Evolutionary conservation across 2,888 invertebrate species (phyloP).

Genomic region (Oligia strigilis): DNA sequence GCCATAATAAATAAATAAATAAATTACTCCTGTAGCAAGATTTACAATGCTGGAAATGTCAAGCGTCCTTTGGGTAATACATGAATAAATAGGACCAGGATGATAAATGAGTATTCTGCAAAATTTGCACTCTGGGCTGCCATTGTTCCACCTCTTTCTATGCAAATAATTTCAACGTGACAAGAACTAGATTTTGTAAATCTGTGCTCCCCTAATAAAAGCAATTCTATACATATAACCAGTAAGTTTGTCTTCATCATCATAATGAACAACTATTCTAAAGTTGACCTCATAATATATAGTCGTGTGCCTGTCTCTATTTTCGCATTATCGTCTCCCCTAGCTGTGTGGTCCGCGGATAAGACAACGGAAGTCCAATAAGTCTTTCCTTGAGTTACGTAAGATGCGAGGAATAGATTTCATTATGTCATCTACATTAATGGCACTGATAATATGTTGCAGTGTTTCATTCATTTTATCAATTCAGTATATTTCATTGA

Average conservation of each 20-base stretch:
- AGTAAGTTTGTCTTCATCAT: not conserved
- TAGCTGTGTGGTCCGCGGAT: constrained; percentile 49
- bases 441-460: constrained; percentile 8
- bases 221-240: not conserved
- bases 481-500: not conserved
- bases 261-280: not conserved
- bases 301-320: not conserved
- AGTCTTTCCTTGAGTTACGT: constrained; percentile 43
- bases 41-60: not conserved
- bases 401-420: constrained; percentile 33
- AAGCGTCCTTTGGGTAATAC: no score
- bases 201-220: not conserved
- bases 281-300: not conserved
- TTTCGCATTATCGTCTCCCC: constrained; percentile 24
- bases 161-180: not conserved
- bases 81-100: no score
- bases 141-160: not conserved
- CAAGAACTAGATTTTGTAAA: not conserved
- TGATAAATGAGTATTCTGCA: not conserved
- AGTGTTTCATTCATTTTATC: not conserved
- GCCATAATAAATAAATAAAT: no score
- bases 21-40: not conserved
- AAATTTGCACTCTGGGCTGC: not conserved
- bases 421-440: constrained; percentile 39
- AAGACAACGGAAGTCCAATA: constrained; percentile 45